Conservation (phyloP, 2,797 vertebrate species). For the Hypotaenidia philippensis region DNA sequence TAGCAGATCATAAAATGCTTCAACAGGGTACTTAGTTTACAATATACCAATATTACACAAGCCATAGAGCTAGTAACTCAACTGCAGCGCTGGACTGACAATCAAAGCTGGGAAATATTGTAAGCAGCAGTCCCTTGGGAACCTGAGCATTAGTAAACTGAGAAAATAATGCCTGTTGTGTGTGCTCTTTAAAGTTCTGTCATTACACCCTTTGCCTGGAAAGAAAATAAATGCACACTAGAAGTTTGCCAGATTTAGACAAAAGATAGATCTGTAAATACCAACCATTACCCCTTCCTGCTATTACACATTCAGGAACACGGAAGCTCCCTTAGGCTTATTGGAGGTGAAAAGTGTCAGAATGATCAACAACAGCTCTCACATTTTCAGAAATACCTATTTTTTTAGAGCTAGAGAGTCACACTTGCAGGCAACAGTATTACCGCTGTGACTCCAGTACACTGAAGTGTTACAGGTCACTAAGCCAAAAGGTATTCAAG, state of each 20-base stretch:
- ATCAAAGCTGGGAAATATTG: background rate
- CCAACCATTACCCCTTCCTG: background rate
- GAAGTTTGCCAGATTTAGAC: background rate
- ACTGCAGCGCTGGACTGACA: background rate
- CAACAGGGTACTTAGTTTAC: background rate
- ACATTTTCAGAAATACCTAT: background rate
- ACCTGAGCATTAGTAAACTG: background rate
- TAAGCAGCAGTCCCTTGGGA: background rate
- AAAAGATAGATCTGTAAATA: background rate
- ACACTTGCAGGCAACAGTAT: background rate
- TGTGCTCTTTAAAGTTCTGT: background rate
- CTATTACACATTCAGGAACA: background rate
- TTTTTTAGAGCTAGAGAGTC: background rate
- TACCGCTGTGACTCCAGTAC: background rate
- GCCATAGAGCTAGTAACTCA: background rate
- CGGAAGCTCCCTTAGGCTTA: background rate
- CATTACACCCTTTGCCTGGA: background rate
- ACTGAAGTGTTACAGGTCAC: background rate
- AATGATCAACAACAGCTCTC: background rate
- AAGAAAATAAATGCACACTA: conserved; percentile 11
- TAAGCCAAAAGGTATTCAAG: background rate
- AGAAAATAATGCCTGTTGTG: background rate
- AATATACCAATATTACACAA: background rate
- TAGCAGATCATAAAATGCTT: background rate
- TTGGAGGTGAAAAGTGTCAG: background rate